Percentiles rank a stretch among this genome's conserved stretches.
These are phyloP conservation scores for Yponomeuta evonymella DNA, from an alignment of 2,888 invertebrate genomes.

Conservation along the genomic window DNA sequence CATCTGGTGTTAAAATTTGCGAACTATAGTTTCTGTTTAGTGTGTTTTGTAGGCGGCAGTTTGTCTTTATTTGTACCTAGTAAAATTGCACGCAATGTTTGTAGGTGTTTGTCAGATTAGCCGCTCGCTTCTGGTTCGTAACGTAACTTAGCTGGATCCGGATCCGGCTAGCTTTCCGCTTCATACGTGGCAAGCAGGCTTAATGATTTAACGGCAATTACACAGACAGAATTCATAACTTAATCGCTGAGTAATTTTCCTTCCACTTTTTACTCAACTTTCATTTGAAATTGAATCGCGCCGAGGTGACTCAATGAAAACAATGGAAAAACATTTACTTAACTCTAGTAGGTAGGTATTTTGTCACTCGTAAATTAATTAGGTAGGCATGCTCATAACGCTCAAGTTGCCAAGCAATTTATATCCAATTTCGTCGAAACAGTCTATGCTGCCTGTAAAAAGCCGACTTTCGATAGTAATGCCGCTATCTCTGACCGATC, in stretches of 20 bases:
- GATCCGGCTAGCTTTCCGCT: not conserved
- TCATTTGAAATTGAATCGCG: not conserved
- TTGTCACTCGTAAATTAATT: not conserved
- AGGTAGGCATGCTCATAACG: not conserved
- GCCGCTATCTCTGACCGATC: no score
- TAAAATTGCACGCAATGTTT: not conserved
- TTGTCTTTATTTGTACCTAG: no score
- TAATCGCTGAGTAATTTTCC: not conserved
- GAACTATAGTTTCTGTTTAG: no score
- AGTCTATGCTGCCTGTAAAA: no score
- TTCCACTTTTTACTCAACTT: constrained; percentile 4
- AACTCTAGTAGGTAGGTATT: not conserved
- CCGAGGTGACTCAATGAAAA: constrained; percentile 3
- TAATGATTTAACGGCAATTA: constrained; percentile 13
- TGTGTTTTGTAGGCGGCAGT: no score
- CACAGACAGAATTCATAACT: not conserved
- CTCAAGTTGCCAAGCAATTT: constrained; percentile 17
- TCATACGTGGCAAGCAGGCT: constrained; percentile 1
- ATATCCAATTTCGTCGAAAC: not conserved
- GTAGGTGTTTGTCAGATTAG: not conserved
- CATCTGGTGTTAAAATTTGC: no score
- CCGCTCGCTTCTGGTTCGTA: not conserved
- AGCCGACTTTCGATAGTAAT: no score
- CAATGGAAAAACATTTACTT: not conserved
- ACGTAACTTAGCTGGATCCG: not conserved